These are phyloP conservation scores for Spialia ferax DNA, from an alignment of 2,888 invertebrate species.

Conservation along the genomic window DNA sequence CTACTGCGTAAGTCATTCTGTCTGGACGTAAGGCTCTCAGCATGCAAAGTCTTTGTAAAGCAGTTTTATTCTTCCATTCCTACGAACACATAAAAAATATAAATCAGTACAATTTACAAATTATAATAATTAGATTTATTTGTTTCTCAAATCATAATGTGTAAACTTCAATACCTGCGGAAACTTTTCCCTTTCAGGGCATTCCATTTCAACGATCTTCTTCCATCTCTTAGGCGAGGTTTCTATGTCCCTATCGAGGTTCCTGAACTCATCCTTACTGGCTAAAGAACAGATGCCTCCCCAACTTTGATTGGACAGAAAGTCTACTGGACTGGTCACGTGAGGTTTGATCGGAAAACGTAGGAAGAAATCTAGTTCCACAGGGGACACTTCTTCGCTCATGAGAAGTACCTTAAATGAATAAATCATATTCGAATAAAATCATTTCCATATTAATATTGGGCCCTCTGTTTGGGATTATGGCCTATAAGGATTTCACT, in stretches of 20 bases:
- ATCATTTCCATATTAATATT: too few species aligned
- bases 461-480: too few species aligned
- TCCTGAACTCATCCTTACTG: constrained; percentile 96
- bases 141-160: neutral
- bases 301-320: constrained; percentile 97
- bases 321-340: constrained; percentile 97
- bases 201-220: constrained; percentile 97
- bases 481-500: too few species aligned
- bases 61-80: constrained; percentile 99
- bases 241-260: constrained; percentile 98
- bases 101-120: neutral
- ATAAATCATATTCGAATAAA: too few species aligned
- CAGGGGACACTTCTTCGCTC: constrained; percentile 94
- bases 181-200: constrained; percentile 98
- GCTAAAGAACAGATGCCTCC: constrained; percentile 97
- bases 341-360: constrained; percentile 97
- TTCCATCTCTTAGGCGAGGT: constrained; percentile 99
- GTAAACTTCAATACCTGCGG: constrained; percentile 89
- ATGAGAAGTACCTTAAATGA: constrained; percentile 95
- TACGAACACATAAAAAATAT: constrained; percentile 47
- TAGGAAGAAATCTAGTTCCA: constrained; percentile 96
- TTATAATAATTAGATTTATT: neutral
- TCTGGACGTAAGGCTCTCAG: constrained; percentile 97
- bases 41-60: constrained; percentile 98
- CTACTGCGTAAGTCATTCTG: constrained; percentile 98